A percentile compares a stretch with the other conserved stretches of the same genome.
Evolutionary conservation across 1,140 invertebrate species (phyloP).

Genomic region (Drosophila baimaii): DNA sequence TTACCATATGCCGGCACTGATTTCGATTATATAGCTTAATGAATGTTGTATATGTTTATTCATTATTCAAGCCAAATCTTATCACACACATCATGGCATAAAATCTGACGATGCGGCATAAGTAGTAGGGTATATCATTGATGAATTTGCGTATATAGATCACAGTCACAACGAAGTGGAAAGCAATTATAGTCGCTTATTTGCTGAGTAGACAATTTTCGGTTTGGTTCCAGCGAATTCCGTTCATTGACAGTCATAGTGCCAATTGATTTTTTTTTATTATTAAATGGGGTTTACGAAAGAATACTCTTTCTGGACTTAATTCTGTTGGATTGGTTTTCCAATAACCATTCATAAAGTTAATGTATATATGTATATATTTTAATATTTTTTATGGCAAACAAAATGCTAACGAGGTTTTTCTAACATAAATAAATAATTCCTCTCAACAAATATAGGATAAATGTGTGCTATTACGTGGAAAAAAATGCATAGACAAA

Average conservation of each 20-base stretch:
- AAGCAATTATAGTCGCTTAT: not conserved
- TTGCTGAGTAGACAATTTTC: constrained; percentile 11
- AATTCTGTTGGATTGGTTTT: not conserved
- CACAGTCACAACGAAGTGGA: constrained; percentile 10
- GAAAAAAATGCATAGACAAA: no score
- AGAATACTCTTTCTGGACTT: not conserved
- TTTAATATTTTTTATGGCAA: no score
- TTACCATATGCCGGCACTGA: constrained; percentile 17
- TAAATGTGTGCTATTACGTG: no score
- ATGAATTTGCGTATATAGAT: constrained; percentile 7
- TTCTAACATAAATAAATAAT: no score
- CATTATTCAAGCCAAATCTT: constrained; percentile 7
- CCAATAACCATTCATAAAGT: not conserved
- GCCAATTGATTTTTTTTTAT: no score
- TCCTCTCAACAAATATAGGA: no score
- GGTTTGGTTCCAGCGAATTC: not conserved
- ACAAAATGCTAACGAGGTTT: no score
- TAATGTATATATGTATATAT: no score
- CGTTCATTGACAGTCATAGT: not conserved
- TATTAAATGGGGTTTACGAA: not conserved
- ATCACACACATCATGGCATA: constrained; percentile 5
- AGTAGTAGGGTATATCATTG: constrained; percentile 12
- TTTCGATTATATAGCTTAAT: constrained; percentile 5
- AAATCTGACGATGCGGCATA: constrained; percentile 6
- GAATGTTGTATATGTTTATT: not conserved